Evolutionary conservation across 1,140 invertebrate genomes (phyloP), one percentile per base, ranked within the genome.

Genomic region (Grapholita molesta): DNA sequence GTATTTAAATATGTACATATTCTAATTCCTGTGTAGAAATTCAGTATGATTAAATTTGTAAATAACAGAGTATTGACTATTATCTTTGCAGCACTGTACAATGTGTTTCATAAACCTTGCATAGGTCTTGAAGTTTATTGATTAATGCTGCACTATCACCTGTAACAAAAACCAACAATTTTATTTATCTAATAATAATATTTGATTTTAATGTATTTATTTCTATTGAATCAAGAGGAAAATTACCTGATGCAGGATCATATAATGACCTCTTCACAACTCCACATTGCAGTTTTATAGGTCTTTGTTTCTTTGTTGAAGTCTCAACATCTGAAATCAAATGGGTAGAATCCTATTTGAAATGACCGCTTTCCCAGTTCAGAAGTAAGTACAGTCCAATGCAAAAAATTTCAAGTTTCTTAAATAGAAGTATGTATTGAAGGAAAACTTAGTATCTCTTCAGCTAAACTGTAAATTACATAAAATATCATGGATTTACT

Each of bases 271-370:
- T 83, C 35, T 84, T 90, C 1, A 76, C 76, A 1, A 78, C 72
- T 2, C 88, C 88, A 77, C 85, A 86, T 71, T 90, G 88, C 7
- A 89, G 72, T 76, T 90, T 90, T 15, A 86, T 86, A 15, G 88
- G 87, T 61, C 76, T 87, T 70, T 90, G 88, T 48, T 82, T 84
- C 66, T 82, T 85, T 7, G 79, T 65, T 30, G 84, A 81, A 32
- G 75, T 75, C 70, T 89, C 87, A 3, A 90, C 75, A 85, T 90
- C 88, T 90, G 77, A 25, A 88, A 88, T 42, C 11, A 35, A n/a
- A n/a, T n/a, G n/a, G n/a, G n/a, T n/a, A n/a, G n/a, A n/a, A n/a
- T n/a, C n/a, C n/a, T n/a, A n/a, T n/a, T n/a, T n/a, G n/a, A n/a
- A n/a, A n/a, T n/a, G n/a, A n/a, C n/a, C n/a, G n/a, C n/a, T n/a